These are phyloP conservation scores for Peromyscus nudipes DNA, from an alignment of 2,797 vertebrate genomes.

Conservation along the genomic window DNA sequence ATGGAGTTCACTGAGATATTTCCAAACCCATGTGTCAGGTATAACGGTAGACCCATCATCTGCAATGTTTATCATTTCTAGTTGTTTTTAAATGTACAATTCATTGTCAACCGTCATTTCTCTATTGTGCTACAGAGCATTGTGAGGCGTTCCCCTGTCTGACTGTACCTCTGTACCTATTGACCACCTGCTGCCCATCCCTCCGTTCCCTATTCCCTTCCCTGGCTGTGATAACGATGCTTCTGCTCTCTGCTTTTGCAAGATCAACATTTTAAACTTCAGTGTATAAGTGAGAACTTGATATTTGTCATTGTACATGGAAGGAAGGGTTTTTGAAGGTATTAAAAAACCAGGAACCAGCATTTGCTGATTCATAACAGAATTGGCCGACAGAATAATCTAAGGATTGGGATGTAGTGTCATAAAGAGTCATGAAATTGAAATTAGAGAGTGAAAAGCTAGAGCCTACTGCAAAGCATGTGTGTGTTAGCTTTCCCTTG, in stretches of 20 bases:
- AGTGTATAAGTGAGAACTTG: not conserved
- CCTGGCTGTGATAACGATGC: not conserved
- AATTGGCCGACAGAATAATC: not conserved
- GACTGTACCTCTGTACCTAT: not conserved
- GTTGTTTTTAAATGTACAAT: not conserved
- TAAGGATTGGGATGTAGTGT: not conserved
- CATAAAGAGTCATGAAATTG: not conserved
- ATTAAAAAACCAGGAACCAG: not conserved
- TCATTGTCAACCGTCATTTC: not conserved
- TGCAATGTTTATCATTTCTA: not conserved
- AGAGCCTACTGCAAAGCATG: not conserved
- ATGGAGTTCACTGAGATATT: not conserved
- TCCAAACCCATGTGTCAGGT: not conserved
- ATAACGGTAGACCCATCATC: not conserved
- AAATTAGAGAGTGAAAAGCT: not conserved
- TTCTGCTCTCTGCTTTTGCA: not conserved
- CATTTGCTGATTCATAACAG: not conserved
- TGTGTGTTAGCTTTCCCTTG: not conserved
- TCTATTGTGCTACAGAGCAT: not conserved
- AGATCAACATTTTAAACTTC: not conserved
- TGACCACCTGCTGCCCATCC: not conserved
- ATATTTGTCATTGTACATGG: not conserved
- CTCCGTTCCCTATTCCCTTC: not conserved
- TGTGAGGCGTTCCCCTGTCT: not conserved
- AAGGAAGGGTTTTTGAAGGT: not conserved